A percentile compares a stretch with the other conserved stretches of the same genome.
These are phyloP conservation scores for Otocyon megalotis DNA, from an alignment of 2,113 vertebrate genomes.

Conservation along the genomic window DNA sequence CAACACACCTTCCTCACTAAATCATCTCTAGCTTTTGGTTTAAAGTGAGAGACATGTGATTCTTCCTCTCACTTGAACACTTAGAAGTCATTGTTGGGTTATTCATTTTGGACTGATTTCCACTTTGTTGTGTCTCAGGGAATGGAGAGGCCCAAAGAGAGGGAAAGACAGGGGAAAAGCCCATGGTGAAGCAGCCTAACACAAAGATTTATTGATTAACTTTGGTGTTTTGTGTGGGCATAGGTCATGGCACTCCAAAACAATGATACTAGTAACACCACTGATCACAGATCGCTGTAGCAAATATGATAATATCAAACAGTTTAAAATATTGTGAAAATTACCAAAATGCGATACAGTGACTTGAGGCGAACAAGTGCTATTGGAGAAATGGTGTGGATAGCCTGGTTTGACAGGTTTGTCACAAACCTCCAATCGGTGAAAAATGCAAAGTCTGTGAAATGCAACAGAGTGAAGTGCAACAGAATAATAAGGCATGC, in stretches of 20 bases:
- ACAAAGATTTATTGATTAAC: not conserved
- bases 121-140: not conserved
- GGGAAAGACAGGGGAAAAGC: not conserved
- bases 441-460: not conserved
- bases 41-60: not conserved
- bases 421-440: not conserved
- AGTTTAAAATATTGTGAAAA: not conserved
- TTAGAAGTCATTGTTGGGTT: not conserved
- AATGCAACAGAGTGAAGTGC: not conserved
- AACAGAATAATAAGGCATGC: not conserved
- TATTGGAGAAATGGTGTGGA: not conserved
- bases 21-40: not conserved
- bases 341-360: not conserved
- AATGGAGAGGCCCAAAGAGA: not conserved
- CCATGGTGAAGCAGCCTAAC: not conserved
- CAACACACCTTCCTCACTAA: not conserved
- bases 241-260: not conserved
- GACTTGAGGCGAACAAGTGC: not conserved
- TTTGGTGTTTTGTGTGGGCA: not conserved
- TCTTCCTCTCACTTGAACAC: not conserved
- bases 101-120: not conserved
- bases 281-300: not conserved
- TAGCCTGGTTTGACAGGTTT: not conserved
- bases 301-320: not conserved
- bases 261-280: not conserved